Conservation (phyloP, 92 coral and sea anemone genomes). For the Epizoanthus illoricatus region DNA sequence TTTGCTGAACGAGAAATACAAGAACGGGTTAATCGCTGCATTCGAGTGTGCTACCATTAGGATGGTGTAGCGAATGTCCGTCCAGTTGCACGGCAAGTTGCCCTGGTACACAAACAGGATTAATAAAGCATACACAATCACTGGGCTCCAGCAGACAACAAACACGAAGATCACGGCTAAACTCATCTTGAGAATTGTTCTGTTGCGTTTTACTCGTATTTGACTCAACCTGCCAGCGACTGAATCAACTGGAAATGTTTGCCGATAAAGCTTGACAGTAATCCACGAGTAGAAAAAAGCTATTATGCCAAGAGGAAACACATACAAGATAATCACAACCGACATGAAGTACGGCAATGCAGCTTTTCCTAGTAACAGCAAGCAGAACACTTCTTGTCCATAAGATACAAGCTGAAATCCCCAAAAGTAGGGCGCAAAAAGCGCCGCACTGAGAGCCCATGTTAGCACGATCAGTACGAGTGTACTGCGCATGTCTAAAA, state of each 20-base stretch:
- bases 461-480: background rate
- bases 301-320: slow-evolving; percentile 13
- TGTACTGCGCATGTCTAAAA: too few species aligned
- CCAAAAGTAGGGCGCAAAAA: slow-evolving; percentile 27
- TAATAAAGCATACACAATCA: slow-evolving; percentile 3
- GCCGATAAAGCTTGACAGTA: background rate
- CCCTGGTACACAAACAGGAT: slow-evolving; percentile 2
- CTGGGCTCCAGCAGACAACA: slow-evolving; percentile 30
- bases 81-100: background rate
- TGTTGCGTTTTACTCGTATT: slow-evolving; percentile 12
- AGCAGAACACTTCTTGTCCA: background rate
- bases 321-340: slow-evolving; percentile 14
- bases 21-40: slow-evolving; percentile 19
- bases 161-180: slow-evolving; percentile 16
- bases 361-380: background rate
- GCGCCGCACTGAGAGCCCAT: slow-evolving; percentile 9
- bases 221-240: background rate
- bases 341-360: slow-evolving; percentile 21
- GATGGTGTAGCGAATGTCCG: background rate
- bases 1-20: background rate
- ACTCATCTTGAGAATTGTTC: slow-evolving; percentile 18
- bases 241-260: slow-evolving; percentile 1
- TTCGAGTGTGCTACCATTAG: slow-evolving; percentile 26
- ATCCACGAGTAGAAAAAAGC: slow-evolving; percentile 13
- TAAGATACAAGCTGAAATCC: background rate